phyloP scores from a whole-genome alignment of 2,797 vertebrate genomes.

The Smutsia gigantea region DNA sequence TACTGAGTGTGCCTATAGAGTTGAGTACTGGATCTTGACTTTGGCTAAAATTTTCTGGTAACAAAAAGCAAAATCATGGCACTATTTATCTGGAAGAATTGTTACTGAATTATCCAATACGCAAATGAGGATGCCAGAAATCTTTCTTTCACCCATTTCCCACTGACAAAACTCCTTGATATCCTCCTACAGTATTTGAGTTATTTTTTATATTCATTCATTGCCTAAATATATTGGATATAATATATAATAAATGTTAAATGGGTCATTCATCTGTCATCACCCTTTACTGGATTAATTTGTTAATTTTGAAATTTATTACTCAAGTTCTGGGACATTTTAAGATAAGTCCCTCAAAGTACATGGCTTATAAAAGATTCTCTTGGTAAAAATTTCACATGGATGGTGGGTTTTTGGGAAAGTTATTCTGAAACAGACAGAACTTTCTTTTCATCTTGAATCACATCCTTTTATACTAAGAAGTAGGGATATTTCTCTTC shows the following conservation, averaged over 20 bases:
- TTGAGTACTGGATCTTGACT: neutral
- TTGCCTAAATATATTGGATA: neutral
- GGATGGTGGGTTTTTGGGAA: neutral
- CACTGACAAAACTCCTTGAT: neutral
- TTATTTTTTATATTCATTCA: neutral
- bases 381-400: neutral
- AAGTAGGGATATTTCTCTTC: neutral
- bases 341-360: neutral
- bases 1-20: neutral
- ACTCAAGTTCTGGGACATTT: neutral
- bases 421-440: neutral
- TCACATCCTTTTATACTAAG: neutral
- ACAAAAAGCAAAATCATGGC: neutral
- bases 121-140: neutral
- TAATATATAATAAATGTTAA: neutral
- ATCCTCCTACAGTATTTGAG: neutral
- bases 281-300: neutral
- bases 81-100: conserved; percentile 13
- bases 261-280: neutral
- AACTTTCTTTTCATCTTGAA: neutral
- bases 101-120: neutral
- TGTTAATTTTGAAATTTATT: neutral
- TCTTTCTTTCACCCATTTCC: neutral
- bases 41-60: neutral
- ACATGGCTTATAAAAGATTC: neutral